Base-by-base conservation (phyloP, 2,113 vertebrate genomes). In the Cyprinodon tularosa region DNA sequence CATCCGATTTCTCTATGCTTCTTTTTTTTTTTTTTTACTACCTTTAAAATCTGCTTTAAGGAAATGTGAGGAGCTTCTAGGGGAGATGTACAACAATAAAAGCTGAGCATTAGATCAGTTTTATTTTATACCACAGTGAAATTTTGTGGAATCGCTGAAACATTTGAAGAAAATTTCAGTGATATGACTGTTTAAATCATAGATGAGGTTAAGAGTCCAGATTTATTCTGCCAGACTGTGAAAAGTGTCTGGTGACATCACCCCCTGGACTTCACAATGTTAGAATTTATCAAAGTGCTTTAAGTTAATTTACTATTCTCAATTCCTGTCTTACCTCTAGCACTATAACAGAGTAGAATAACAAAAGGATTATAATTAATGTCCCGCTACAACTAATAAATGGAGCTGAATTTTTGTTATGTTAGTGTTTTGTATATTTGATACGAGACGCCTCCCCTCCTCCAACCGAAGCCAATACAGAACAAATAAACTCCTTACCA, bases 241-340 rank as follows among this genome's bases (percentile, higher is more conserved):
- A 84, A 76, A 59, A 50, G 50, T 83, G 73, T 68, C 73, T n/a
- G 12, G 15, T 80, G 78, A 82, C 83, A 74, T 84, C 70, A 82
- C 59, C 59, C 17, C 42, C 68, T 74, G 50, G 66, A 83, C 67
- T 40, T 75, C 39, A 77, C 36, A 62, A 42, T 74, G 66, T 74
- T 76, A 39, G 50, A 72, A 66, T 80, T 76, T 72, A 66, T 84
- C 66, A 80, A 68, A 71, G 62, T 29, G 62, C 47, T 65, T 62
- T 75, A 72, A 83, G 53, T 83, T 45, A 68, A 77, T 89, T 77
- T 63, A 71, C 38, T 66, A 15, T 47, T 3, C 68, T 66, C 5
- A 77, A 78, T 86, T 77, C 53, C 57, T 64, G 61, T 66, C 70
- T 75, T 39, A 50, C 60, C 42, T 45, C 40, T 5, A 42, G 73